A percentile compares a stretch with the other conserved stretches of the same genome.
phyloP scores from a whole-genome alignment of 2,888 invertebrate species.

The Perdita meconis region DNA sequence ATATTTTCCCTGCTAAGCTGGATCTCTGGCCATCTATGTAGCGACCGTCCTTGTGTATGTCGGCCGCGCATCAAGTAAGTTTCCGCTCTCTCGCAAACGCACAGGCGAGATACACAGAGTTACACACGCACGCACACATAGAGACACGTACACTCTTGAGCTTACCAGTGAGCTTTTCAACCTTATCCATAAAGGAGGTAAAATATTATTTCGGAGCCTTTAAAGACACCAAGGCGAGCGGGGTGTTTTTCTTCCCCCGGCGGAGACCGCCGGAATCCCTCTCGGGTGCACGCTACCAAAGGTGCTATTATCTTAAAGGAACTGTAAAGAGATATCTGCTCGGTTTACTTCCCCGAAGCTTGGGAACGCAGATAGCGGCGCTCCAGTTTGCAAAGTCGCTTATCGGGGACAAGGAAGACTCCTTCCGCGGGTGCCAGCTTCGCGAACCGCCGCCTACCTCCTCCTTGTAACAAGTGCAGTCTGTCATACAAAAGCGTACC shows the following conservation, averaged over 20 bases:
- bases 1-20: slow-evolving; percentile 81
- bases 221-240: neutral
- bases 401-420: neutral
- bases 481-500: neutral
- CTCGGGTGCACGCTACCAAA: neutral
- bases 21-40: slow-evolving; percentile 82
- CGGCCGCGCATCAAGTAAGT: slow-evolving; percentile 80
- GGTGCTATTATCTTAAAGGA: slow-evolving; percentile 6
- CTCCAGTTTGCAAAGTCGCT: neutral
- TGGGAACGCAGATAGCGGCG: neutral
- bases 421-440: neutral
- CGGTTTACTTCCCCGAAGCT: slow-evolving; percentile 5
- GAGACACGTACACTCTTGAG: slow-evolving; percentile 6
- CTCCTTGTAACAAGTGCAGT: slow-evolving; percentile 3
- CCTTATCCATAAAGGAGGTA: slow-evolving; percentile 37
- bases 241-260: neutral
- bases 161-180: slow-evolving; percentile 47
- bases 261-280: too few species aligned
- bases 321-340: slow-evolving; percentile 1
- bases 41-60: slow-evolving; percentile 82
- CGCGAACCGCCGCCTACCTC: slow-evolving; percentile 12
- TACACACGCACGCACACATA: slow-evolving; percentile 13
- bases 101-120: slow-evolving; percentile 21
- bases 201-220: slow-evolving; percentile 62
- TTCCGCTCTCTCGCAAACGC: slow-evolving; percentile 51